Conservation (phyloP, 2,113 vertebrate species). For the Tragelaphus scriptus region DNA sequence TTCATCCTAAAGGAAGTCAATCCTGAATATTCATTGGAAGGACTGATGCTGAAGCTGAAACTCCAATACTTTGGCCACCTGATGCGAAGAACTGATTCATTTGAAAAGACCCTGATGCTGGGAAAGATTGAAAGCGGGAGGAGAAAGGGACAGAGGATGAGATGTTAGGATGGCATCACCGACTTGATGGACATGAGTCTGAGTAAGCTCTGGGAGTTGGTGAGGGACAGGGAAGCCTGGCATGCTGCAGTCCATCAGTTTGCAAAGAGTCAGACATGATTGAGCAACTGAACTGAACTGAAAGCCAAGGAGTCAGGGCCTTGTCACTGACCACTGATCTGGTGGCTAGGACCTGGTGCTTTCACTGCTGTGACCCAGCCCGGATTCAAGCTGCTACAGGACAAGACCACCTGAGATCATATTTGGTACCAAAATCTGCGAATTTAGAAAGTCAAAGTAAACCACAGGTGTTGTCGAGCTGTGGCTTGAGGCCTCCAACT, state of each 20-base stretch:
- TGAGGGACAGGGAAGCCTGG: background rate
- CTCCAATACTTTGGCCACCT: background rate
- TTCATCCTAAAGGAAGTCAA: background rate
- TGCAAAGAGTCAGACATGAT: background rate
- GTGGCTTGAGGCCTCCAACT: background rate
- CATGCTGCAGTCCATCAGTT: background rate
- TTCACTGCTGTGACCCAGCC: background rate
- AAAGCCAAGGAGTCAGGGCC: background rate
- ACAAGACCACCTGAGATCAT: background rate
- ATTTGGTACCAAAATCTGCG: background rate
- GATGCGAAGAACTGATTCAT: fast-evolving
- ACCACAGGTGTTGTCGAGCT: background rate
- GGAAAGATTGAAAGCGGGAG: background rate
- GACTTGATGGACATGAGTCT: background rate
- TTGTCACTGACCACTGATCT: background rate
- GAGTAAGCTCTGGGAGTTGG: background rate
- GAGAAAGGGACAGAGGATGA: background rate
- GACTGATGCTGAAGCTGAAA: background rate
- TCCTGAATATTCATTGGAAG: background rate
- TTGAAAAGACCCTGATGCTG: background rate
- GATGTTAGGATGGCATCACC: background rate
- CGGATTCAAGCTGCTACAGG: background rate
- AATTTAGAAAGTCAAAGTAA: background rate
- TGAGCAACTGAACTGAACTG: background rate
- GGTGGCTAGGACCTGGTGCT: background rate